These are phyloP conservation scores for Coelogynopora nodosa DNA, from an alignment of 2,888 invertebrate genomes.

Conservation along the genomic window DNA sequence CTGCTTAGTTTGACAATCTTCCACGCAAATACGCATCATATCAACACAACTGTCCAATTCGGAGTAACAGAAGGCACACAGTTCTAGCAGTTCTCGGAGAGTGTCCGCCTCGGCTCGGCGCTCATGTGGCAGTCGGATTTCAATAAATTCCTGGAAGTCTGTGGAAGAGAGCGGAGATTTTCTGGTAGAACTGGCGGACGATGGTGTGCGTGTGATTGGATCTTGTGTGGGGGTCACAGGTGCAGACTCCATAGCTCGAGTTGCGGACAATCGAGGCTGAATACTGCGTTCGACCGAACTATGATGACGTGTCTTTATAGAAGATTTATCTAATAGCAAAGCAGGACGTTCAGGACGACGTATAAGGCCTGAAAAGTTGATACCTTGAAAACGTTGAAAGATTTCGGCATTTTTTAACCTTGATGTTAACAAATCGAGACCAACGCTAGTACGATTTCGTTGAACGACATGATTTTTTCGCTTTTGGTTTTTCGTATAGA, in stretches of 20 bases:
- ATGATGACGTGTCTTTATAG: not conserved
- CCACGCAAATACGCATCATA: not conserved
- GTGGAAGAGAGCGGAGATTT: not conserved
- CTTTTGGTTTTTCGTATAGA: not conserved
- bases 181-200: not conserved
- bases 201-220: not conserved
- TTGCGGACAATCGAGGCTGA: not conserved
- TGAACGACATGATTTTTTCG: not conserved
- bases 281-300: not conserved
- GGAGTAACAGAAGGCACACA: not conserved
- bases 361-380: not conserved
- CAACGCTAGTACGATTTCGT: not conserved
- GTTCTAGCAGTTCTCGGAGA: not conserved
- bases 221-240: conserved; percentile 36
- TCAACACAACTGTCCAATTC: not conserved
- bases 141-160: not conserved
- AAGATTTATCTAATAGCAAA: not conserved
- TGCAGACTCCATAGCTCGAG: conserved; percentile 4
- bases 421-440: not conserved
- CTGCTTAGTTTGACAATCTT: not conserved
- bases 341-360: not conserved
- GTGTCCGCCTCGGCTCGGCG: not conserved
- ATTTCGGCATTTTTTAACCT: not conserved
- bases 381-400: not conserved
- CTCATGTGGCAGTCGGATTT: not conserved